Evolutionary conservation across 1,140 invertebrate species (phyloP), one percentile per base, ranked within the genome.

Genomic region (Eurosta solidaginis): DNA sequence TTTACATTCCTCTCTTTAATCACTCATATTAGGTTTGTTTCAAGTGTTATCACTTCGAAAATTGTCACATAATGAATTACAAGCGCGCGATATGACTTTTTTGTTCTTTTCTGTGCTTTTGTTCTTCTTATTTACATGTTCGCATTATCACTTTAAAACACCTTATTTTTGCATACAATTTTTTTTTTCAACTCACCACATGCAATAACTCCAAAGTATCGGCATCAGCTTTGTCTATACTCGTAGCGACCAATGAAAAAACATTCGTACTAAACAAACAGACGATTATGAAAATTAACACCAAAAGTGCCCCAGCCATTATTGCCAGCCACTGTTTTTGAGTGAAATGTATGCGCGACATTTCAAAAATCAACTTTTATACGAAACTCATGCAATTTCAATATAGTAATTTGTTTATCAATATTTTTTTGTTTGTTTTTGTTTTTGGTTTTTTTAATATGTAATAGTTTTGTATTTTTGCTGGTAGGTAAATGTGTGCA

Each of bases 341-440:
- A 82, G 82, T 83, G 80, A 86, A 86, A 85, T 86, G 83, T 76
- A 84, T 83, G 50, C 82, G 83, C 81, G 84, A 82, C 84, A 86
- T 86, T 82, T 76, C 36, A 10, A 45, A 52, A 52, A 52, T 40
- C 49, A n/a, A 76, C 47, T 52, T 22, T 22, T 52, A 73, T 73
- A 50, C 77, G 47, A 77, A 77, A 77, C n/a, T 47, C 47, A 47
- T 22, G 73, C 27, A 73, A 49, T 40, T 52, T 52, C 45, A 63
- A 54, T 77, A 54, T 63, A n/a, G n/a, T n/a, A 40, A 45, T 40
- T 52, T 52, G 27, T 50, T 59, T 77, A 44, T 63, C 22, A 77
- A 59, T 45, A 22, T 44, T 76, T 17, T 3, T 54, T 25, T 25
- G 5, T 47, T 25, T 27, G 25, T 42, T 20, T 25, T 74, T 47